Evolutionary conservation across 1,140 invertebrate genomes (phyloP).

Genomic region (Spodoptera frugiperda): DNA sequence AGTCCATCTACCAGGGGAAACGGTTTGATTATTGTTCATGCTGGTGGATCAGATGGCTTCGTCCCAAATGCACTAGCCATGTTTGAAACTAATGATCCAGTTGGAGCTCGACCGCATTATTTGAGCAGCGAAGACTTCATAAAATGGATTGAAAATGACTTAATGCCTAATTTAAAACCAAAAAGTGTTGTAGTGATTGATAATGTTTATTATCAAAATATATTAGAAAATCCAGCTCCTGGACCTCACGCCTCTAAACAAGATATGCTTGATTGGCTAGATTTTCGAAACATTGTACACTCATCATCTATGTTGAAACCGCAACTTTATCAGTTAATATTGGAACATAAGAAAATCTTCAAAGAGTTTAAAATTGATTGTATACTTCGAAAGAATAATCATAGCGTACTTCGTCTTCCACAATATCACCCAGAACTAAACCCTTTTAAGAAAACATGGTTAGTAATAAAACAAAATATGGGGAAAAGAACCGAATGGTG

Average conservation of each 20-base stretch:
- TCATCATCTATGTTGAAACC: constrained; percentile 25
- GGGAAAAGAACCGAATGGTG: background rate
- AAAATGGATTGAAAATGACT: constrained; percentile 13
- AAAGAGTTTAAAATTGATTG: constrained; percentile 22
- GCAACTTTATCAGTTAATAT: constrained; percentile 14
- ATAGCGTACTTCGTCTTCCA: background rate
- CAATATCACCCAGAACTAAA: constrained; percentile 12
- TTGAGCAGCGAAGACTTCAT: background rate
- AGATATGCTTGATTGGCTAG: constrained; percentile 17
- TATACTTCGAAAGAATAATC: background rate
- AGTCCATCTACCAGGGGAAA: background rate
- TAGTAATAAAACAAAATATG: background rate
- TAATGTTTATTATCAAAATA: constrained; percentile 18
- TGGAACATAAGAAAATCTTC: background rate
- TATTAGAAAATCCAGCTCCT: constrained; percentile 8
- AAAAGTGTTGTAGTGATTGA: constrained; percentile 5
- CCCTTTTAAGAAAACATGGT: constrained; percentile 8
- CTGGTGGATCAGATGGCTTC: constrained; percentile 11
- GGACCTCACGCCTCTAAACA: background rate
- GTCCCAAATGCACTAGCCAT: constrained; percentile 5
- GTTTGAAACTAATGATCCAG: constrained; percentile 3
- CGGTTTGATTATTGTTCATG: constrained; percentile 24
- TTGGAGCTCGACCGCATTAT: background rate
- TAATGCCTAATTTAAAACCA: constrained; percentile 27
- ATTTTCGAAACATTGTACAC: constrained; percentile 15